phyloP scores from a whole-genome alignment of 2,797 vertebrate genomes.

The Scolopax bukidnonensis region DNA sequence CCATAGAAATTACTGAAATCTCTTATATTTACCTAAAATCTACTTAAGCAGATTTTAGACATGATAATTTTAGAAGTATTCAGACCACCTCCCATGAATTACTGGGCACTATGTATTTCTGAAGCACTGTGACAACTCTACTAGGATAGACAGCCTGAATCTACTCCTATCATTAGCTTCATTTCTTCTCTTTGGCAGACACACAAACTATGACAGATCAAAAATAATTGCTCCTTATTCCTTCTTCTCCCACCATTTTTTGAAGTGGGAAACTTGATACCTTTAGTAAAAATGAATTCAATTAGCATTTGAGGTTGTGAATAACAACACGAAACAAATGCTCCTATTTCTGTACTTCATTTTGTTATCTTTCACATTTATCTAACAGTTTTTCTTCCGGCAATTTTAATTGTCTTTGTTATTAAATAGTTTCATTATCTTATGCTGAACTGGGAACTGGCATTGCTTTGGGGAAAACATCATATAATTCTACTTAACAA shows the following conservation, averaged over 20 bases:
- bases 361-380: neutral
- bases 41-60: neutral
- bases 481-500: neutral
- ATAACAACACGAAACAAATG: neutral
- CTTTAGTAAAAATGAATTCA: neutral
- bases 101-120: neutral
- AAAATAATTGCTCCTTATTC: neutral
- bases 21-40: neutral
- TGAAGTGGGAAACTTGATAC: neutral
- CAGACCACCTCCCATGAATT: neutral
- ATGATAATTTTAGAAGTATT: neutral
- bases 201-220: neutral
- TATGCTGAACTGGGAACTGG: neutral
- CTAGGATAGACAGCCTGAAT: neutral
- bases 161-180: neutral
- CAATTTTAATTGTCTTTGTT: conserved; percentile 29
- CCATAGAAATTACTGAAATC: neutral
- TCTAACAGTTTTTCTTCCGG: conserved; percentile 1
- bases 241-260: neutral
- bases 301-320: neutral
- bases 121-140: neutral
- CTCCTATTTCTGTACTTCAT: neutral
- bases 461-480: neutral
- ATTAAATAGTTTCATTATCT: conserved; percentile 12
- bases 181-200: neutral